Conservation (phyloP, 2,888 invertebrate genomes). For the Sphinx pinastri region DNA sequence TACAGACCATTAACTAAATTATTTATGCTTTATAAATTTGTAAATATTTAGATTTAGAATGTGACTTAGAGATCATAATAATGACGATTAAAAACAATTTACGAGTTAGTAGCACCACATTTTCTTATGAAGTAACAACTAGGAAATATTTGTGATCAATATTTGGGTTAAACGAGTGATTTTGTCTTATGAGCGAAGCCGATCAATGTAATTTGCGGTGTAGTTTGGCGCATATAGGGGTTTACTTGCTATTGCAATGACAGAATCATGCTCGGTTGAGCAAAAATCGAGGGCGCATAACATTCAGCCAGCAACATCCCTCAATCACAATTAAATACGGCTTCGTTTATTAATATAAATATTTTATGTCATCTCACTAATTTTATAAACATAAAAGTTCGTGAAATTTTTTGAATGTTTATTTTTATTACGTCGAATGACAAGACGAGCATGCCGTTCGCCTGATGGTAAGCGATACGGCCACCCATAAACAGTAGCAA, state of each 20-base stretch:
- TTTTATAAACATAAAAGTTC: no score
- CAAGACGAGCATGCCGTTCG: no score
- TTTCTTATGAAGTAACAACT: background rate
- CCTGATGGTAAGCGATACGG: no score
- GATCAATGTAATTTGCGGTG: conserved; percentile 13
- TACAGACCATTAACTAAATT: no score
- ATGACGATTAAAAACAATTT: no score
- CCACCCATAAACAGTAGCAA: no score
- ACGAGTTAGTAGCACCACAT: background rate
- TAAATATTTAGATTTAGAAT: no score
- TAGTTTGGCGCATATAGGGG: conserved; percentile 37
- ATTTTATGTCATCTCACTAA: background rate
- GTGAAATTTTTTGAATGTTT: no score
- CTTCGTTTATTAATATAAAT: conserved; percentile 11
- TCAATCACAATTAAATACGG: conserved; percentile 56
- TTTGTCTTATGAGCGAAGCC: conserved; percentile 9
- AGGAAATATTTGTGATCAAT: background rate
- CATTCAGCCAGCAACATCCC: conserved; percentile 47
- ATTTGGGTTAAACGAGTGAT: conserved; percentile 12
- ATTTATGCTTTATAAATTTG: no score
- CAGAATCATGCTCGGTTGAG: conserved; percentile 60
- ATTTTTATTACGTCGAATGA: no score
- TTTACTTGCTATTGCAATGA: conserved; percentile 45
- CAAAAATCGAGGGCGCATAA: conserved; percentile 56
- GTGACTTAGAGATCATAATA: no score